phyloP scores from a whole-genome alignment of 92 coral and sea anemone species.

The Zoanthus sociatus region DNA sequence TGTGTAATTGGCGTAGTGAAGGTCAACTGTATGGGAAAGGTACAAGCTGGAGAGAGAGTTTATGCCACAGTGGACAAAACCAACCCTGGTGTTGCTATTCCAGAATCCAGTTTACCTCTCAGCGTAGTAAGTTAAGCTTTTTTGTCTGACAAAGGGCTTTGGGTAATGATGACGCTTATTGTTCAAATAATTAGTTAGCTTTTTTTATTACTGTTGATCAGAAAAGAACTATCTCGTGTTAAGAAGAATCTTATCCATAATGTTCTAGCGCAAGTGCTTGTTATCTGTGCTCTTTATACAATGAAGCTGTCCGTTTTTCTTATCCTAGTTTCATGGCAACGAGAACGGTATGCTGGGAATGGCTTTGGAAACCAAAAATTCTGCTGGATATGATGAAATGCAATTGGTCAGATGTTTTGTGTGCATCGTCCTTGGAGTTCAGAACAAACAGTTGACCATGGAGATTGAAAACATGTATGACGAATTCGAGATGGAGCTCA shows the following conservation, averaged over 20 bases:
- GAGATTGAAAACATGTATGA: constrained; percentile 92
- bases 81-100: constrained; percentile 88
- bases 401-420: constrained; percentile 77
- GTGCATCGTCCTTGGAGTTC: constrained; percentile 94
- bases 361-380: constrained; percentile 58
- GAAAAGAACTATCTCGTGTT: too few species aligned
- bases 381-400: background rate
- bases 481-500: constrained; percentile 71
- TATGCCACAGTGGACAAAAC: constrained; percentile 75
- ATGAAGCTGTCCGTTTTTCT: background rate
- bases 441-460: constrained; percentile 72
- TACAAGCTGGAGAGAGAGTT: constrained; percentile 92
- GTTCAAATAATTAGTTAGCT: too few species aligned
- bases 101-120: constrained; percentile 91
- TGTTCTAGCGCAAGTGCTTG: background rate
- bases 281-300: background rate
- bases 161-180: background rate
- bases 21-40: constrained; percentile 83
- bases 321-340: constrained; percentile 37
- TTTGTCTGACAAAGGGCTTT: background rate
- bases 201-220: too few species aligned
- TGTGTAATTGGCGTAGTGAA: constrained; percentile 98
- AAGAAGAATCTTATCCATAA: background rate
- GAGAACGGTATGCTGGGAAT: constrained; percentile 62
- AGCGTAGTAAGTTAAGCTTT: constrained; percentile 57